Base-by-base conservation (phyloP, 2,888 invertebrate genomes). In the Fragum fragum region DNA sequence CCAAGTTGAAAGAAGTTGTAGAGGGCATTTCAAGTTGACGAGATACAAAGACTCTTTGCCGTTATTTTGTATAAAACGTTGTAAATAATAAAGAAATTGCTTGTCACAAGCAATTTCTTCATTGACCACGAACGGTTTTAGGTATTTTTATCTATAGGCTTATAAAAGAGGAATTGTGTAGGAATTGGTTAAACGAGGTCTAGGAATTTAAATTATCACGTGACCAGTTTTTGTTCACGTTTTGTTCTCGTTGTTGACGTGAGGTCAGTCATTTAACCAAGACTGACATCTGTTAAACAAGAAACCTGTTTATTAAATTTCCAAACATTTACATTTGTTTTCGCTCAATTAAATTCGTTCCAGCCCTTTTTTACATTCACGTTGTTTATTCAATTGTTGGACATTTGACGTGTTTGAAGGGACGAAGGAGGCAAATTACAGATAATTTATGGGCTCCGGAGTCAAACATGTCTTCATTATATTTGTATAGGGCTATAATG, bases 321-420 rank as follows among this genome's bases (percentile, higher is more conserved):
- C 66, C 66, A 66, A 66, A 66, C 47, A 66, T 66, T 66, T 66
- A 66, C 66, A 66, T 66, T 66, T 66, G 66, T 66, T 66, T 66
- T 66, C 66, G 66, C 66, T 66, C 66, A 66, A 66, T 66, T 66
- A 66, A 66, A 66, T 42, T 26, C 66, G 66, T 66, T 66, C 66
- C 66, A 36, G 42, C 66, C 66, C 36, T 32, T 66, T 42, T 66
- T 66, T 66, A 36, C 36, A 66, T 66, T 66, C 26, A 36, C 36
- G 18, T 23, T 66, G 42, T 42, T 66, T 39, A 21, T 66, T 42
- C 66, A 42, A 66, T 66, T 66, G 66, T 66, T 42, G 42, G 66
- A 26, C 66, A 36, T 66, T 66, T 66, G 66, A 66, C 66, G 66
- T 66, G 23, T 66, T 66, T 16, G 66, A 39, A 32, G 39, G 66